Evolutionary conservation across 2,888 invertebrate genomes (phyloP).

Genomic region (Parelbella ahira): DNA sequence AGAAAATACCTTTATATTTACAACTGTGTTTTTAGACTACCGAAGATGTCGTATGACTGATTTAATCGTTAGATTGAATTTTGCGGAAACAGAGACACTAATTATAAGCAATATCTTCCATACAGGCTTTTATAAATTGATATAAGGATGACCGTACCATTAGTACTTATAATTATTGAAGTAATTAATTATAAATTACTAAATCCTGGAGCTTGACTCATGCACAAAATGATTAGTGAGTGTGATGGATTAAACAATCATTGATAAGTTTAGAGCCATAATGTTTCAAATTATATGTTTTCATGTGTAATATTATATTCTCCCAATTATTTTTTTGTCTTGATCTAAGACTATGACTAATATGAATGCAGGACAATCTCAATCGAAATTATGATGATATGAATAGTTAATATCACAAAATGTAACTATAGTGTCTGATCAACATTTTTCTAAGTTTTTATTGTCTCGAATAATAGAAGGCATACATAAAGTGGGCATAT

Average conservation of each 20-base stretch:
- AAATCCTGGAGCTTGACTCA: constrained; percentile 36
- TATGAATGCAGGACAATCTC: constrained; percentile 37
- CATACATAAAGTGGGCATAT: constrained; percentile 34
- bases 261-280: constrained; percentile 32
- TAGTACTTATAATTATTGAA: constrained; percentile 23
- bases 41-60: constrained; percentile 64
- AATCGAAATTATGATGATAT: constrained; percentile 60
- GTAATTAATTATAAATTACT: constrained; percentile 25
- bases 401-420: constrained; percentile 66
- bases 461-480: constrained; percentile 31
- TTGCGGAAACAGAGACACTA: constrained; percentile 28
- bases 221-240: constrained; percentile 64
- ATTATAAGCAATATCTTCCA: constrained; percentile 29
- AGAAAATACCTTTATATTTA: constrained; percentile 30
- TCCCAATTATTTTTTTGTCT: constrained; percentile 27
- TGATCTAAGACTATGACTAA: constrained; percentile 25
- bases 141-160: constrained; percentile 27
- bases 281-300: constrained; percentile 23
- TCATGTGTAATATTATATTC: constrained; percentile 24
- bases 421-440: constrained; percentile 61
- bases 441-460: constrained; percentile 61
- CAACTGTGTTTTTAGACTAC: constrained; percentile 49
- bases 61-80: constrained; percentile 38
- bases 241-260: constrained; percentile 29
- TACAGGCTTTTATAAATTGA: constrained; percentile 27